A percentile compares a stretch with the other conserved stretches of the same genome.
Conservation (phyloP, 2,888 invertebrate species). For the Actias luna region DNA sequence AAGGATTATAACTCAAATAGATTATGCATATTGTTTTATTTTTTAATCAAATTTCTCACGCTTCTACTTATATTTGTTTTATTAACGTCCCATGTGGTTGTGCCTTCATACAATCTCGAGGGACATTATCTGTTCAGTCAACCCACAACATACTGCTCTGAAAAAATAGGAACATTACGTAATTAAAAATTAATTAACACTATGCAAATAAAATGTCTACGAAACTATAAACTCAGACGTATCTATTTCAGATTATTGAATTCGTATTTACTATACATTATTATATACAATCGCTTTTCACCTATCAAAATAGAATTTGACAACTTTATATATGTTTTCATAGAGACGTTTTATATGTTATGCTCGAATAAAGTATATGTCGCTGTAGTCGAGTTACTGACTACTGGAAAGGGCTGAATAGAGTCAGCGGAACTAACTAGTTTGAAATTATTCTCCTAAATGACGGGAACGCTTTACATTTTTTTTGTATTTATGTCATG, state of each 20-base stretch:
- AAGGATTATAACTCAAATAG: not conserved
- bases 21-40: slow-evolving; percentile 24
- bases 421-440: no score
- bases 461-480: no score
- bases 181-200: not conserved
- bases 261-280: no score
- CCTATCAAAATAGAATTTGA: no score
- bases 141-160: slow-evolving; percentile 19
- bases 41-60: slow-evolving; percentile 41
- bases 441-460: no score
- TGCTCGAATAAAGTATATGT: no score
- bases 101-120: slow-evolving; percentile 26
- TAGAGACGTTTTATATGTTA: no score
- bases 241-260: not conserved
- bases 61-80: slow-evolving; percentile 26
- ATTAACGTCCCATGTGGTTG: slow-evolving; percentile 29
- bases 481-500: no score
- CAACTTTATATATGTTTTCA: no score
- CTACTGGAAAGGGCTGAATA: no score
- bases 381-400: no score
- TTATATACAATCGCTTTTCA: no score
- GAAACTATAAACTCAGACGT: not conserved
- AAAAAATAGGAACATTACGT: not conserved
- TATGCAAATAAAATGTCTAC: not conserved
- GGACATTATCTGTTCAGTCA: slow-evolving; percentile 34